A percentile compares a stretch with the other conserved stretches of the same genome.
These are phyloP conservation scores for Dryobates pubescens DNA, from an alignment of 2,797 vertebrate genomes.

Conservation along the genomic window DNA sequence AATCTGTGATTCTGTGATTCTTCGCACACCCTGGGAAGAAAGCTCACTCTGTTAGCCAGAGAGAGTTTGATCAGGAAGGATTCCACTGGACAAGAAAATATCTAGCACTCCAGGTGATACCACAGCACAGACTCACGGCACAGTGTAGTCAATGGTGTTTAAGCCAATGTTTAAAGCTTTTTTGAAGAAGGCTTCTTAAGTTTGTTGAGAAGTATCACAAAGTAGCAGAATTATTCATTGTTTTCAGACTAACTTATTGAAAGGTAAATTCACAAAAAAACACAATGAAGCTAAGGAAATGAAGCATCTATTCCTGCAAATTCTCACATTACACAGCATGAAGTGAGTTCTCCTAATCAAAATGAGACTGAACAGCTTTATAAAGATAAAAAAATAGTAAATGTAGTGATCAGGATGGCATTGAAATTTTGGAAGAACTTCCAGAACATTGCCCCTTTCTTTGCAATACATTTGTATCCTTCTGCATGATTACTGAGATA, in stretches of 20 bases:
- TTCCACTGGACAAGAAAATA: background rate
- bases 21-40: background rate
- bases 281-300: background rate
- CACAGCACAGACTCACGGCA: background rate
- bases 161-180: background rate
- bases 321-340: background rate
- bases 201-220: background rate
- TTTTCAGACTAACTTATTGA: background rate
- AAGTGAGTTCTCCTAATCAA: background rate
- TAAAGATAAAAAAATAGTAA: background rate
- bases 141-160: background rate
- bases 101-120: background rate
- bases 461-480: background rate
- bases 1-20: background rate
- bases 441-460: background rate
- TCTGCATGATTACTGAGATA: slow-evolving; percentile 13
- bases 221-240: background rate
- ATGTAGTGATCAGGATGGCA: background rate
- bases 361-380: background rate
- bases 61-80: background rate
- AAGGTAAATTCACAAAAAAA: background rate
- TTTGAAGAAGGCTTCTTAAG: background rate
- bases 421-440: background rate
- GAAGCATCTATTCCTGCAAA: background rate
- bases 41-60: background rate